Conservation (phyloP, 2,888 invertebrate species). For the Chelonus formosanus region DNA sequence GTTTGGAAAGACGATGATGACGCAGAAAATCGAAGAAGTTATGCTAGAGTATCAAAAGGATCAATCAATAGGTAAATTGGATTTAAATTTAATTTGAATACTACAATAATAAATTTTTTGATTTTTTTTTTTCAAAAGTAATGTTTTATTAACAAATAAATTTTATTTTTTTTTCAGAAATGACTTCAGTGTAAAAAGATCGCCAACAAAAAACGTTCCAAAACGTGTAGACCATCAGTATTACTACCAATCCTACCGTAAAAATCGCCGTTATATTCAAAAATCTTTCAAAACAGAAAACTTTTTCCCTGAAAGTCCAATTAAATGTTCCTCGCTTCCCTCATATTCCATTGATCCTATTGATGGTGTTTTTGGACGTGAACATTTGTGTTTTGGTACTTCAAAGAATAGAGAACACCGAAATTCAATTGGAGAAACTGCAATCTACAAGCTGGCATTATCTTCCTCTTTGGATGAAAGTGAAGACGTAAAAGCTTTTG, state of each 20-base stretch:
- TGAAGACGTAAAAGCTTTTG: conserved; percentile 49
- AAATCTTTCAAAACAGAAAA: conserved; percentile 53
- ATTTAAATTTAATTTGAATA: too few relatives aligned
- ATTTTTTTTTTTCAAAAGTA: background rate
- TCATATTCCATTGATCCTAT: conserved; percentile 55
- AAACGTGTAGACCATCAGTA: conserved; percentile 28
- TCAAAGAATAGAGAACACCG: conserved; percentile 40
- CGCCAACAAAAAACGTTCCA: conserved; percentile 44
- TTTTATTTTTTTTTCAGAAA: conserved; percentile 47
- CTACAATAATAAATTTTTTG: too few relatives aligned
- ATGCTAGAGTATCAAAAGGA: conserved; percentile 48
- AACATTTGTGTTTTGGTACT: conserved; percentile 38
- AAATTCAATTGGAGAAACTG: conserved; percentile 34
- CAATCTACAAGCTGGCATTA: conserved; percentile 38
- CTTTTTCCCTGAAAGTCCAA: conserved; percentile 59
- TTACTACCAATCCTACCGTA: conserved; percentile 20
- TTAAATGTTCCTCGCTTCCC: conserved; percentile 46
- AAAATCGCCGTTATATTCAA: conserved; percentile 38
- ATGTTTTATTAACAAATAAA: background rate
- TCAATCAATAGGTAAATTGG: conserved; percentile 53
- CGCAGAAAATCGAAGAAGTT: conserved; percentile 49
- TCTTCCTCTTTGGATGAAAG: conserved; percentile 56
- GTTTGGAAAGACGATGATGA: conserved; percentile 58
- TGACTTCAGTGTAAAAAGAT: conserved; percentile 53
- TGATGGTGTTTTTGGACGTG: conserved; percentile 50